These are phyloP conservation scores for Philopedon plagiatum DNA, from an alignment of 2,888 invertebrate species.

Conservation along the genomic window DNA sequence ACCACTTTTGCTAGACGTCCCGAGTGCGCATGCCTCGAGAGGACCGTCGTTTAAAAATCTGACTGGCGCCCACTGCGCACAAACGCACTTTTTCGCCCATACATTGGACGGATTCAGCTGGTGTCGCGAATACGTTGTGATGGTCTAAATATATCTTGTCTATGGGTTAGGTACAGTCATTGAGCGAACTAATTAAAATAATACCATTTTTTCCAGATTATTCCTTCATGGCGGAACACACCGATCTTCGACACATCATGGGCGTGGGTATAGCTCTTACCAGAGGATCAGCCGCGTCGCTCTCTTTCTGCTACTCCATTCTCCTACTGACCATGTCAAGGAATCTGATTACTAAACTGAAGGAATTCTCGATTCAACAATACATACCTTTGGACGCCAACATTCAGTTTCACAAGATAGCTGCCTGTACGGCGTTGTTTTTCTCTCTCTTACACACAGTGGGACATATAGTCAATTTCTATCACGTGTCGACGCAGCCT, in stretches of 20 bases:
- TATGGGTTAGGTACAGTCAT: too few relatives aligned
- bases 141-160: too few relatives aligned
- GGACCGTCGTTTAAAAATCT: too few relatives aligned
- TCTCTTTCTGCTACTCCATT: constrained; percentile 95
- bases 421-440: constrained; percentile 93
- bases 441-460: constrained; percentile 94
- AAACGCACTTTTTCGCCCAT: too few relatives aligned
- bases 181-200: too few relatives aligned
- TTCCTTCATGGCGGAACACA: constrained; percentile 96
- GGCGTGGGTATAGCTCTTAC: constrained; percentile 97
- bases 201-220: constrained; percentile 76
- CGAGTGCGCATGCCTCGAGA: too few relatives aligned
- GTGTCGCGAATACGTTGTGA: too few relatives aligned
- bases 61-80: too few relatives aligned
- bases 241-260: constrained; percentile 96
- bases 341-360: constrained; percentile 92
- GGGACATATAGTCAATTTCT: constrained; percentile 97
- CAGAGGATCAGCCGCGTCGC: constrained; percentile 92
- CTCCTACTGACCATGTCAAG: constrained; percentile 93
- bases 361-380: constrained; percentile 94
- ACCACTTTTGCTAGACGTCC: too few relatives aligned
- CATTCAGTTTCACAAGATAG: constrained; percentile 97
- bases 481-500: constrained; percentile 96
- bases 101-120: too few relatives aligned
- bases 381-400: constrained; percentile 95